These are phyloP conservation scores for Premnoplex brunnescens DNA, from an alignment of 2,797 vertebrate species.

Conservation along the genomic window DNA sequence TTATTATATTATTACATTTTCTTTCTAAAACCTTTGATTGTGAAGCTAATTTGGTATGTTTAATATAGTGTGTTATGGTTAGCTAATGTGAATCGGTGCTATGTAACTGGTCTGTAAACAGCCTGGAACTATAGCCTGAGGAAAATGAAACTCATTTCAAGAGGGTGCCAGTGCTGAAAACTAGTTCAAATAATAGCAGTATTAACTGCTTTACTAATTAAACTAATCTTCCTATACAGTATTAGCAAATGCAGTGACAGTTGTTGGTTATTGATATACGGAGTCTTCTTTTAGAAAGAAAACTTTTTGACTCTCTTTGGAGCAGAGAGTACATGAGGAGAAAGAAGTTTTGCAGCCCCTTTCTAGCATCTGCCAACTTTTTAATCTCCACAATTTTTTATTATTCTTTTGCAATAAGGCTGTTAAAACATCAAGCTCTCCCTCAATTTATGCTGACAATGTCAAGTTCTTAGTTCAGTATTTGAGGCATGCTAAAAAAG, in stretches of 20 bases:
- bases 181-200: conserved; percentile 28
- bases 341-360: neutral
- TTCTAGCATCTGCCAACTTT: neutral
- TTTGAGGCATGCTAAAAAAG: neutral
- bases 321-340: neutral
- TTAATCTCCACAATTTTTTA: neutral
- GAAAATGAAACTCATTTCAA: conserved; percentile 19
- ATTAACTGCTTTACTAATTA: conserved; percentile 41
- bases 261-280: neutral
- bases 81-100: neutral
- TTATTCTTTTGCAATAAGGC: neutral
- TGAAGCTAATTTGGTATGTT: neutral
- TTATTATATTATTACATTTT: neutral
- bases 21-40: neutral
- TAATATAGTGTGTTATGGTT: neutral
- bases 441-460: rapidly evolving
- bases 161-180: neutral
- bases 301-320: neutral
- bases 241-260: conserved; percentile 20
- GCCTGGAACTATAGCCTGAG: neutral
- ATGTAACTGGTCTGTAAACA: neutral
- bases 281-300: neutral
- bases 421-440: rapidly evolving
- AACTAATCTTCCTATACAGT: conserved; percentile 24
- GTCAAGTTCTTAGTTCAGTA: neutral